Conservation (phyloP, 1,140 invertebrate genomes). For the Metopolophium dirhodum region DNA sequence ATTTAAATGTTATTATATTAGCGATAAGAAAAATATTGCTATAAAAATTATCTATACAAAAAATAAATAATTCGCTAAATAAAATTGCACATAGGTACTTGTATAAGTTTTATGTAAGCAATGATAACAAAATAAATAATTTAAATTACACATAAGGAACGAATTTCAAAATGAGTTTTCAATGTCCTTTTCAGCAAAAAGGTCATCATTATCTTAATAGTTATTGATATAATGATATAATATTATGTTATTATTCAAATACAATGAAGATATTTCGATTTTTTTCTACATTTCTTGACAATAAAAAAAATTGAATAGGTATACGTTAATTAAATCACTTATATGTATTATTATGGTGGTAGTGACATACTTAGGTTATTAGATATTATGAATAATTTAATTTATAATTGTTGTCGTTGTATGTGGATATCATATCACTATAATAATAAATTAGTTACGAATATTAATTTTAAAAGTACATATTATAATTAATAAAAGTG, state of each 20-base stretch:
- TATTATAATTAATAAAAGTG: not conserved
- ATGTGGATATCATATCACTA: not conserved
- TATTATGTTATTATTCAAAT: not conserved
- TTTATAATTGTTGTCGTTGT: not conserved
- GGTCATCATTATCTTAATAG: not conserved
- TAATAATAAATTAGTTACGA: not conserved
- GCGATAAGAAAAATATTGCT: not conserved
- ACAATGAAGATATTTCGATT: not conserved
- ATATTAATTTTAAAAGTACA: not conserved
- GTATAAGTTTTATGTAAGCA: not conserved
- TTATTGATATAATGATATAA: not conserved
- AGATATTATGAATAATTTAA: not conserved
- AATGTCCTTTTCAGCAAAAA: not conserved
- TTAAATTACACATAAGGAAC: not conserved
- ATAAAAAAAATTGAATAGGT: not conserved
- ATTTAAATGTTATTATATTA: not conserved
- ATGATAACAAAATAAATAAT: slow-evolving; percentile 23
- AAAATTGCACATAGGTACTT: not conserved
- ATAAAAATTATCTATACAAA: not conserved
- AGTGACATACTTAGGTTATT: not conserved
- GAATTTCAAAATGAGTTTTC: not conserved
- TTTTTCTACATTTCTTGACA: not conserved
- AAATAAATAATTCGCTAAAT: slow-evolving; percentile 15
- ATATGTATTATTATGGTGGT: not conserved
- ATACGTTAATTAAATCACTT: not conserved